These are phyloP conservation scores for Drosophila insularis DNA, from an alignment of 1,140 invertebrate species.

Conservation along the genomic window DNA sequence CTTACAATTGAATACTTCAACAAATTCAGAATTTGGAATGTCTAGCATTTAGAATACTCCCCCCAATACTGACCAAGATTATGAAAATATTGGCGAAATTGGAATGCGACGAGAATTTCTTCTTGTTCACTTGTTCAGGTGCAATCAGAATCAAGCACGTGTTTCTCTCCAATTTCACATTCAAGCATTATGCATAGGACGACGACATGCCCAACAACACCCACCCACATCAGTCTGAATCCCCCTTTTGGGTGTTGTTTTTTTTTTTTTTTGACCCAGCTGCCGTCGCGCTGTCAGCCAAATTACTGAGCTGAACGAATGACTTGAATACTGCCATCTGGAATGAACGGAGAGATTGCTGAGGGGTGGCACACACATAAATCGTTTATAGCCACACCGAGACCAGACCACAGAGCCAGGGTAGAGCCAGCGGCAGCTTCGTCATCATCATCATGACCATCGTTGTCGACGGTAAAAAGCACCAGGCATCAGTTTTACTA, in stretches of 20 bases:
- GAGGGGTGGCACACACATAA: slow-evolving; percentile 68
- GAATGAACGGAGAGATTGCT: slow-evolving; percentile 15
- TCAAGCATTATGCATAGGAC: slow-evolving; percentile 1
- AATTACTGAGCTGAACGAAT: slow-evolving; percentile 79
- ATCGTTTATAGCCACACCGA: slow-evolving; percentile 77
- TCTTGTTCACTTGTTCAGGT: slow-evolving; percentile 53
- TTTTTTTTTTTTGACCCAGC: slow-evolving; percentile 34
- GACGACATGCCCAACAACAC: neutral
- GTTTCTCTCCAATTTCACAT: neutral
- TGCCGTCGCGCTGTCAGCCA: slow-evolving; percentile 73
- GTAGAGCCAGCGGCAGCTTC: slow-evolving; percentile 30
- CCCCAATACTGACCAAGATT: neutral
- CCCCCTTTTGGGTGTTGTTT: slow-evolving; percentile 34
- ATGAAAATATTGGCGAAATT: neutral
- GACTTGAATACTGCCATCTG: slow-evolving; percentile 67
- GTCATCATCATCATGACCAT: slow-evolving; percentile 53
- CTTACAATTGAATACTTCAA: no score
- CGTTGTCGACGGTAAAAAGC: slow-evolving; percentile 46
- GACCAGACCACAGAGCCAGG: slow-evolving; percentile 27
- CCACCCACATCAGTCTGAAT: slow-evolving; percentile 11
- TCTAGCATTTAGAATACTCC: neutral
- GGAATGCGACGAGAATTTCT: neutral
- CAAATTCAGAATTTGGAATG: no score
- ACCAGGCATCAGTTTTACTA: slow-evolving; percentile 29
- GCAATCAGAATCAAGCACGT: slow-evolving; percentile 61